Evolutionary conservation across 2,888 invertebrate genomes (phyloP).

Genomic region (Leptarthrus brevirostris): DNA sequence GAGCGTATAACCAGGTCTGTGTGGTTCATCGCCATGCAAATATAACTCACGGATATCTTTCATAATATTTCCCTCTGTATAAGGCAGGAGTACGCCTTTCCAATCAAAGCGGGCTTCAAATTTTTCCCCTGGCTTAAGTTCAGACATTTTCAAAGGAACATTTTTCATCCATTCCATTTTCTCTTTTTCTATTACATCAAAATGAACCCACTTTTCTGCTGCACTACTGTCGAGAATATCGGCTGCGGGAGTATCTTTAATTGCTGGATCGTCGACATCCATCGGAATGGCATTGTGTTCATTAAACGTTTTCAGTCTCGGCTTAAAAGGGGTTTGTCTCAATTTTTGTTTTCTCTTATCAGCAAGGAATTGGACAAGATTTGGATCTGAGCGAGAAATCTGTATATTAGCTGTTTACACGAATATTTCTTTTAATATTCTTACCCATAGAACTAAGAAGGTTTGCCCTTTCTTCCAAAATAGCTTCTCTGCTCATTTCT

Average conservation of each 20-base stretch:
- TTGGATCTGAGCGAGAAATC: slow-evolving; percentile 46
- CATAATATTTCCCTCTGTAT: slow-evolving; percentile 71
- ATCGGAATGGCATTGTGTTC: background rate
- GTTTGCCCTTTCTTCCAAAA: slow-evolving; percentile 78
- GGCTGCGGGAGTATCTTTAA: background rate
- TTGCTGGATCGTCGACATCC: background rate
- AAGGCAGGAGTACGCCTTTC: slow-evolving; percentile 81
- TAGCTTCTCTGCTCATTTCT: slow-evolving; percentile 79
- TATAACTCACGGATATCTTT: slow-evolving; percentile 76
- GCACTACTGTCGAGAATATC: slow-evolving; percentile 3
- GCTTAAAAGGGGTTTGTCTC: background rate
- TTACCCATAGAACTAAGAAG: slow-evolving; percentile 69
- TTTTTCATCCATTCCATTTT: slow-evolving; percentile 91
- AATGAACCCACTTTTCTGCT: slow-evolving; percentile 81
- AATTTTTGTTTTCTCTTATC: slow-evolving; percentile 46
- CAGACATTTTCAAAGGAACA: slow-evolving; percentile 72
- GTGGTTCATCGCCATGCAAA: slow-evolving; percentile 94
- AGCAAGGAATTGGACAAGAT: slow-evolving; percentile 51
- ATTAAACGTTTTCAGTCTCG: background rate
- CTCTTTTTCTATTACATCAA: slow-evolving; percentile 85
- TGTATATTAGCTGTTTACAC: no score
- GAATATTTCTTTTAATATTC: background rate
- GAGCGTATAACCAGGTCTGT: slow-evolving; percentile 89
- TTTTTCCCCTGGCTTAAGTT: slow-evolving; percentile 70
- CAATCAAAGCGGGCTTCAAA: slow-evolving; percentile 89